Conservation (phyloP, 2,888 invertebrate species). For the Carabus problematicus region DNA sequence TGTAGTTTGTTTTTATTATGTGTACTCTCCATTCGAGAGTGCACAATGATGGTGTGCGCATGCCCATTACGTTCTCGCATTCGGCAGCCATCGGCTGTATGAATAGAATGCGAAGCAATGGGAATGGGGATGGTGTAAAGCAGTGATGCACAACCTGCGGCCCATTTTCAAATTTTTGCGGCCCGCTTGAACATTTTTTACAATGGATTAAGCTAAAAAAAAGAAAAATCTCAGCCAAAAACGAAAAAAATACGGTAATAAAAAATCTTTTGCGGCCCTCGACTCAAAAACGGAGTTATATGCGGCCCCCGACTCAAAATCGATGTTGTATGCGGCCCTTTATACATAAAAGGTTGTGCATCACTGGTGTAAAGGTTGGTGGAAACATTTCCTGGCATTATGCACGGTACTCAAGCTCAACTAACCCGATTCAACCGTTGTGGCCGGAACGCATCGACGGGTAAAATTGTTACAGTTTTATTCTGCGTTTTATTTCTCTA, state of each 20-base stretch:
- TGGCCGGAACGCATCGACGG: constrained; percentile 48
- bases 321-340: no score
- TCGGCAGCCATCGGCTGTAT: neutral
- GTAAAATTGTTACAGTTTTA: constrained; percentile 51
- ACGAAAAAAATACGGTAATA: no score
- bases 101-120: neutral
- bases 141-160: no score
- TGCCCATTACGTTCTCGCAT: neutral
- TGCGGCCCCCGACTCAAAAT: no score
- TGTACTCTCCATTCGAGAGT: neutral
- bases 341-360: no score
- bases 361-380: neutral
- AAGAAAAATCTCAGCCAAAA: no score
- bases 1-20: constrained; percentile 2
- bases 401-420: constrained; percentile 3
- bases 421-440: constrained; percentile 5
- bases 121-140: neutral
- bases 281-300: no score
- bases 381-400: neutral
- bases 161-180: no score
- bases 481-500: constrained; percentile 44
- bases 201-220: no score
- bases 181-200: no score
- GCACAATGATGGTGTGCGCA: neutral
- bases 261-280: no score